phyloP scores from a whole-genome alignment of 1,140 invertebrate species.

The Conopomorpha cramerella region DNA sequence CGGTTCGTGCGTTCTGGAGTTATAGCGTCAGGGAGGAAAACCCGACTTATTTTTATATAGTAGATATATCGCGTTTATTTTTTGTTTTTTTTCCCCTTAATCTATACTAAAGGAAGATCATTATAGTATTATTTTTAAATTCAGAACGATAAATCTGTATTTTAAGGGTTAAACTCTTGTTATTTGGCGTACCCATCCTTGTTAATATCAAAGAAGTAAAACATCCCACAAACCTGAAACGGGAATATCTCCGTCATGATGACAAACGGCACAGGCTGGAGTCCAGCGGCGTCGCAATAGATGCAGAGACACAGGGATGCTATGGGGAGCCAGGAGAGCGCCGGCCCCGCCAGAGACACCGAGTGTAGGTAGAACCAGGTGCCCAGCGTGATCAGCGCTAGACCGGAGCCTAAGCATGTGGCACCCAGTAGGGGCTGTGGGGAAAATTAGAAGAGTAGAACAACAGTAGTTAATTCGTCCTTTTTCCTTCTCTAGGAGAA shows the following conservation, averaged over 20 bases:
- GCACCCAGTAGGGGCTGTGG: constrained; percentile 27
- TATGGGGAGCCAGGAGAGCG: constrained; percentile 34
- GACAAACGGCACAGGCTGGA: constrained; percentile 45
- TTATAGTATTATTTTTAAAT: too few relatives aligned
- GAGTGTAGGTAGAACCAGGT: constrained; percentile 52
- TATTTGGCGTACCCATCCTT: constrained; percentile 7
- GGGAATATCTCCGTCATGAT: constrained; percentile 51
- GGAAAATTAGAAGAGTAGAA: too few relatives aligned
- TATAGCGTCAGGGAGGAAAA: too few relatives aligned
- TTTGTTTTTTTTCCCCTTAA: too few relatives aligned
- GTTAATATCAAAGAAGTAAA: too few relatives aligned
- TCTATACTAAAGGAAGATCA: too few relatives aligned
- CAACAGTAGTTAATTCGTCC: too few relatives aligned
- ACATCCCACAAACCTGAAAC: constrained; percentile 22
- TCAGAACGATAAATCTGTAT: too few relatives aligned
- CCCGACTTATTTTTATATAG: too few relatives aligned
- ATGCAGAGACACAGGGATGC: constrained; percentile 39
- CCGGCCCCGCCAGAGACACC: constrained; percentile 6
- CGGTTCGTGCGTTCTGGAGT: too few relatives aligned
- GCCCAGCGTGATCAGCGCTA: constrained; percentile 28
- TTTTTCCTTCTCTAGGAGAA: too few relatives aligned
- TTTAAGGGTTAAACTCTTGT: too few relatives aligned
- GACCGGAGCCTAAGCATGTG: constrained; percentile 29
- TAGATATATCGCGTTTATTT: constrained; percentile 1
- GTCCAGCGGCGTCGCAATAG: constrained; percentile 40